Evolutionary conservation across 1,140 invertebrate species (phyloP), one percentile per base, ranked within the genome.

Genomic region (Heliothis virescens): DNA sequence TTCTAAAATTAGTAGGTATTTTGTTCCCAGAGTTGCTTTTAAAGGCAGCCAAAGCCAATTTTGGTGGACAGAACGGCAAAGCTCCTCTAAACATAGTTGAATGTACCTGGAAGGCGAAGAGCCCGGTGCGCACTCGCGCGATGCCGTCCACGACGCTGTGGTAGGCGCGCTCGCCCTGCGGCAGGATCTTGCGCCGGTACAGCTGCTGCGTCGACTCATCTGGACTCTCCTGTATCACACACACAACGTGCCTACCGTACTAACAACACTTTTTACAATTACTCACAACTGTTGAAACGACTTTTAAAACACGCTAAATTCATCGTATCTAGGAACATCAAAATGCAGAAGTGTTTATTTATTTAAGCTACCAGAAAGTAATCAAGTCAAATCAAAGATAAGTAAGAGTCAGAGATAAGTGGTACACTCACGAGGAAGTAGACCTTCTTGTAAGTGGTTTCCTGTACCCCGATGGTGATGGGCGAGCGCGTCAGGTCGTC

Each of bases 381-480:
- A 34, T 5, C 34, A 34, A 11, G 15, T 5, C 52, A 53, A n/a
- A 7, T n/a, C 52, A n/a, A 53, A 3, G 3, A n/a, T n/a, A 12
- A 60, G 3, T 5, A 9, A 1, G 9, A 41, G 34, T 41, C 4
- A 7, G 9, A 41, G 5, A 5, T 41, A 41, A 41, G 34, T 41
- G 34, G 34, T 41, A 7, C 5, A 86, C 92, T 86, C 65, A 95
- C 95, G 53, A 92, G 94, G 74, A 96, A 96, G 75, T 96, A 96
- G 21, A 95, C 93, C 50, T 93, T 92, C 83, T 96, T 96, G 83
- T 96, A 96, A 0, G 95, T 95, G 3, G 95, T 95, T 52, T 96
- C 95, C 84, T 96, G 95, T 2, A 96, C 94, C 9, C 95, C 95
- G 26, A 96, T 87, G 34, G 90, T 89, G 80, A 96, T 90, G 0